Conservation (phyloP, 2,888 invertebrate genomes). For the Hermodice carunculata region DNA sequence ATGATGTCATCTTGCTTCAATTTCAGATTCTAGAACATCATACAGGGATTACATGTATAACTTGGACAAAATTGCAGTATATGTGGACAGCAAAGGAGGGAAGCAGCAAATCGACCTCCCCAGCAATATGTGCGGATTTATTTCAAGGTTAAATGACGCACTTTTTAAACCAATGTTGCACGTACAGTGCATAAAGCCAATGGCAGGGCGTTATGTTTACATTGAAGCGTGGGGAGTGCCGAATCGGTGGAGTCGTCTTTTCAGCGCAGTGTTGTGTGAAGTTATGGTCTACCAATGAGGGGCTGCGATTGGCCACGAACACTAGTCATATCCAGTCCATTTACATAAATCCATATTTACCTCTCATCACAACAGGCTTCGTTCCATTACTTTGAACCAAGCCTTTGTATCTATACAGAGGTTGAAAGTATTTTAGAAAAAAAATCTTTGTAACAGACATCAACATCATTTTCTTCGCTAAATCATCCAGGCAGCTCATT, state of each 20-base stretch:
- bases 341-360: no score
- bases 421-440: no score
- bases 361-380: no score
- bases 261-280: constrained; percentile 73
- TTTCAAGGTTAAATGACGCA: constrained; percentile 71
- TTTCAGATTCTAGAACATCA: constrained; percentile 31
- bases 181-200: constrained; percentile 70
- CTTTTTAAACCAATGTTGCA: constrained; percentile 71
- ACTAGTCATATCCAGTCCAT: no score
- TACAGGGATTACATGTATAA: constrained; percentile 71
- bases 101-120: constrained; percentile 45
- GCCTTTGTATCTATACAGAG: no score
- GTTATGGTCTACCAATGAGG: constrained; percentile 70
- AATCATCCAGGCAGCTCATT: no score
- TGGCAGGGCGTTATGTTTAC: constrained; percentile 71
- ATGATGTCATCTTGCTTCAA: no score
- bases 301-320: no score
- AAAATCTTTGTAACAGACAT: no score
- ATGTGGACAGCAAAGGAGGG: constrained; percentile 69
- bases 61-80: constrained; percentile 71
- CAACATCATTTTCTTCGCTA: no score
- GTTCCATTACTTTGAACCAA: no score
- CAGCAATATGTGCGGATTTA: constrained; percentile 69
- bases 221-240: constrained; percentile 72
- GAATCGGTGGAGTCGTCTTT: constrained; percentile 71